Conservation (phyloP, 2,888 invertebrate species). For the Allacma fusca region DNA sequence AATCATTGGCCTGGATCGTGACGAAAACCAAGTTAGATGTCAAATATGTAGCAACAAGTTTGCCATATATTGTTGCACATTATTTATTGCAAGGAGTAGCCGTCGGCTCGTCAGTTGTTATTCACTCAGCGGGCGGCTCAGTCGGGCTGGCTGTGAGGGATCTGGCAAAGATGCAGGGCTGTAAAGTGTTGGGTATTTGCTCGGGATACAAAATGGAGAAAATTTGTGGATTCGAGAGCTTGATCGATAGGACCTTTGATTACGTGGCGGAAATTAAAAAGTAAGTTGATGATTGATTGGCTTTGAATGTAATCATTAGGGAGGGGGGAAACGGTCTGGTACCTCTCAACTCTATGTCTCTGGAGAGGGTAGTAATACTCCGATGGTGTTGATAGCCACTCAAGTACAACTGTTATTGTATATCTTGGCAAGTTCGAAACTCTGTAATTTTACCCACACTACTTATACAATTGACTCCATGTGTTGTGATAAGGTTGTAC, state of each 20-base stretch:
- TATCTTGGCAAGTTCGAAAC: too few relatives aligned
- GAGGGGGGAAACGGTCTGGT: too few relatives aligned
- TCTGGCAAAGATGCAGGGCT: constrained; percentile 68
- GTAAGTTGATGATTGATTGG: constrained; percentile 67
- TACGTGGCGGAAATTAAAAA: constrained; percentile 85
- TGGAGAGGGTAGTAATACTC: too few relatives aligned
- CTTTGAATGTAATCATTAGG: not conserved
- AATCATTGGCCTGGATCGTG: constrained; percentile 78
- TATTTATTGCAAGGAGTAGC: constrained; percentile 83
- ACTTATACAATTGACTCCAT: too few relatives aligned
- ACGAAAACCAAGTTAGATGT: constrained; percentile 67
- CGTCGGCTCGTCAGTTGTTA: constrained; percentile 77
- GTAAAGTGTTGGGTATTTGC: constrained; percentile 84
- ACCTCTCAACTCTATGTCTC: too few relatives aligned
- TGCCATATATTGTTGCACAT: constrained; percentile 87
- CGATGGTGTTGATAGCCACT: too few relatives aligned
- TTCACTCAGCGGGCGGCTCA: constrained; percentile 87
- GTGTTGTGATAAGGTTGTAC: constrained; percentile 72
- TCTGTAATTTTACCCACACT: too few relatives aligned
- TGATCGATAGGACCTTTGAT: constrained; percentile 82
- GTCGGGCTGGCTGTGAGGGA: constrained; percentile 68
- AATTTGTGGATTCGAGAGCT: constrained; percentile 77
- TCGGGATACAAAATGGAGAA: constrained; percentile 85
- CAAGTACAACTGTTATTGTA: too few relatives aligned
- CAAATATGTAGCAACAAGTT: constrained; percentile 83